phyloP scores from a whole-genome alignment of 2,113 vertebrate species.

The Channa maculata region DNA sequence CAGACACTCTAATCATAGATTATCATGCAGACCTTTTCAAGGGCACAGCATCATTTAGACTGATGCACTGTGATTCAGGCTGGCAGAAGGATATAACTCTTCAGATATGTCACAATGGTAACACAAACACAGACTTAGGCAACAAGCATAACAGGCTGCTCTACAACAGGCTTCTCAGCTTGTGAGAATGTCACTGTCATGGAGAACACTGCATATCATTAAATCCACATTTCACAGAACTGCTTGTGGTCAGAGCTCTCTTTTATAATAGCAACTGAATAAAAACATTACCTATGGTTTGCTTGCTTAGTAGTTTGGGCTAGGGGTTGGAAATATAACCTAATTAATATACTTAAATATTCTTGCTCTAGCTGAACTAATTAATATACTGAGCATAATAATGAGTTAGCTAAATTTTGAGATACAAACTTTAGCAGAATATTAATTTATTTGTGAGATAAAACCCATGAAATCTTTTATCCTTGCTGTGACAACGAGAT shows the following conservation, averaged over 20 bases:
- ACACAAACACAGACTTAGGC: slow-evolving; percentile 31
- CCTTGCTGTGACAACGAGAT: neutral
- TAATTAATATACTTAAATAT: slow-evolving; percentile 52
- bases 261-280: slow-evolving; percentile 51
- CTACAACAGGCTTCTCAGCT: neutral
- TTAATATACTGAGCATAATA: slow-evolving; percentile 6
- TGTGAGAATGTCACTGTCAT: neutral
- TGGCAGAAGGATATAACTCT: slow-evolving; percentile 40
- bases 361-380: slow-evolving; percentile 27
- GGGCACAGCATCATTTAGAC: slow-evolving; percentile 71
- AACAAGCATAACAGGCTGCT: neutral
- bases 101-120: slow-evolving; percentile 29
- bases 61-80: slow-evolving; percentile 52
- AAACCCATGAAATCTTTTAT: neutral
- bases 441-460: neutral
- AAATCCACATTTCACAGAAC: slow-evolving; percentile 22
- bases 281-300: slow-evolving; percentile 56
- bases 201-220: slow-evolving; percentile 13
- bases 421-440: neutral
- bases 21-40: slow-evolving; percentile 74
- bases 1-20: slow-evolving; percentile 74
- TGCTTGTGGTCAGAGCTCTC: slow-evolving; percentile 24
- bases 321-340: slow-evolving; percentile 51
- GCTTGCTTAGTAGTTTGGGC: slow-evolving; percentile 63
- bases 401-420: neutral